These are phyloP conservation scores for Brachycybe producta DNA, from an alignment of 2,888 invertebrate genomes.

Conservation along the genomic window DNA sequence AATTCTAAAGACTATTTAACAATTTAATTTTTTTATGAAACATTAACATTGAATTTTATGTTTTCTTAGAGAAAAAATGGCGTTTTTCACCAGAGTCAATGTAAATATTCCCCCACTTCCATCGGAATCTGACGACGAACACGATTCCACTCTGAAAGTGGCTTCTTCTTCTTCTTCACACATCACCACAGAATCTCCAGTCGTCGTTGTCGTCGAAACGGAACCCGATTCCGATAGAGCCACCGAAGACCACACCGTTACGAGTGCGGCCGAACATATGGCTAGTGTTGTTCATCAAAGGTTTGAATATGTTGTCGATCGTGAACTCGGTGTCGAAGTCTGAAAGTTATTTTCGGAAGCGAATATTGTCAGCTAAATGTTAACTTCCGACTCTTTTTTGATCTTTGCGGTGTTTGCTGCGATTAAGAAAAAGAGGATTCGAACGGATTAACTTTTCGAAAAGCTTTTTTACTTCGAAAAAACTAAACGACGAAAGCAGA, in stretches of 20 bases:
- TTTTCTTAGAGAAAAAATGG: conserved; percentile 76
- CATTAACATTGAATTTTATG: neutral
- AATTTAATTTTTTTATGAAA: no score
- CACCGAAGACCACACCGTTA: conserved; percentile 11
- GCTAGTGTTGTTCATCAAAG: conserved; percentile 20
- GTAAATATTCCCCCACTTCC: conserved; percentile 29
- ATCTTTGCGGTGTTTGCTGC: no score
- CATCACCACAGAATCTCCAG: neutral
- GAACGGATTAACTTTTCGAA: no score
- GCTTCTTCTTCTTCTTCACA: neutral
- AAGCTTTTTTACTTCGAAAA: no score
- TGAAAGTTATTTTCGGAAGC: no score
- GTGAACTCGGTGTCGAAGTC: conserved; percentile 26
- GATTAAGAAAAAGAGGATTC: no score
- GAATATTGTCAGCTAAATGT: no score
- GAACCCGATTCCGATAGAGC: neutral
- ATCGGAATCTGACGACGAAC: conserved; percentile 21
- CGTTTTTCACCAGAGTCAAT: conserved; percentile 64
- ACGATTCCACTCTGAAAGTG: conserved; percentile 6
- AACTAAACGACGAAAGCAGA: no score
- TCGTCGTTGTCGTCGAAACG: neutral
- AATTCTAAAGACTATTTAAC: no score
- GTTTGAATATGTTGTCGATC: conserved; percentile 25
- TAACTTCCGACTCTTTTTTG: no score
- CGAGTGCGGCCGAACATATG: conserved; percentile 12